A percentile compares a stretch with the other conserved stretches of the same genome.
phyloP scores from a whole-genome alignment of 2,888 invertebrate genomes.

The Philonicus albiceps region DNA sequence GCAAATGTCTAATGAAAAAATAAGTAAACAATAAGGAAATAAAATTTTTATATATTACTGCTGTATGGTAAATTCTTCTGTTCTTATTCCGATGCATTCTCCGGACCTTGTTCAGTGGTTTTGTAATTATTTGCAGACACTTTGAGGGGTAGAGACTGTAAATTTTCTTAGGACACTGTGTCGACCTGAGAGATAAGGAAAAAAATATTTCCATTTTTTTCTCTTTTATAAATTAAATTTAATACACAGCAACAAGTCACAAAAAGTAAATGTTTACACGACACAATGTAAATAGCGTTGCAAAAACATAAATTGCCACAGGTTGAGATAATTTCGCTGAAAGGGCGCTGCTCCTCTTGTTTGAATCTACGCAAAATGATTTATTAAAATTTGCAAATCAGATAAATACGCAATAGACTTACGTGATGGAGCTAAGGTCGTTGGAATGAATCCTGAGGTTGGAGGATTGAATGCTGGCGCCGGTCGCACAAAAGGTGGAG shows the following conservation, averaged over 20 bases:
- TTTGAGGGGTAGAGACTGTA: neutral
- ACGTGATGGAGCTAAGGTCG: neutral
- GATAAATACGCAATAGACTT: neutral
- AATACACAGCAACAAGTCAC: slow-evolving; percentile 15
- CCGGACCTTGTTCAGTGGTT: neutral
- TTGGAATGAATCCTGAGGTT: neutral
- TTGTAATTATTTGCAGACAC: neutral
- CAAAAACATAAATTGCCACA: neutral
- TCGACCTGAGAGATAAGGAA: neutral
- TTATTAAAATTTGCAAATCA: neutral
- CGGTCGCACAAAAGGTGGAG: slow-evolving; percentile 17
- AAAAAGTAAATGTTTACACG: slow-evolving; percentile 10
- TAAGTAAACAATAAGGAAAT: too few species aligned
- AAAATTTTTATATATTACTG: neutral
- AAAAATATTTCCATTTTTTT: neutral
- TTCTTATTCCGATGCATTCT: neutral
- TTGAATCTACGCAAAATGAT: neutral
- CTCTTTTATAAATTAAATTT: neutral
- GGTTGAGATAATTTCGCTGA: neutral
- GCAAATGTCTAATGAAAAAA: too few species aligned
- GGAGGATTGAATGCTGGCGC: neutral
- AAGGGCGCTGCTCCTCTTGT: neutral
- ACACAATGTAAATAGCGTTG: neutral
- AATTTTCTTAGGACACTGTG: neutral
- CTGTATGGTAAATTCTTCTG: neutral